Conservation (phyloP, 2,888 invertebrate genomes). For the Dryobotodes eremita region DNA sequence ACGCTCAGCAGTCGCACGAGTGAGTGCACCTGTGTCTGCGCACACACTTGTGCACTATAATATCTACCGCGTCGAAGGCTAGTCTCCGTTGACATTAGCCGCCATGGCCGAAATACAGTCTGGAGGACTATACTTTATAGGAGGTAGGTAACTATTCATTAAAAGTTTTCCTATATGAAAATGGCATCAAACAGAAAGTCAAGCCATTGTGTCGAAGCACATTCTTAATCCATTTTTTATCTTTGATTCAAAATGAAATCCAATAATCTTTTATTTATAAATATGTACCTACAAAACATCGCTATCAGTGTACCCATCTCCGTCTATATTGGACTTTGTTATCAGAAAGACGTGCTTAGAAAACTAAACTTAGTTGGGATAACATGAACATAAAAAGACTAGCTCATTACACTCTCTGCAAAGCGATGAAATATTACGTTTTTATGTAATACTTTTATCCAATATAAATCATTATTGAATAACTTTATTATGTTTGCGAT, state of each 20-base stretch:
- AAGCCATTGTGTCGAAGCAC: background rate
- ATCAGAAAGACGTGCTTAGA: conserved; percentile 73
- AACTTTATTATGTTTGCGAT: conserved; percentile 5
- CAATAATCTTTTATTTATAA: conserved; percentile 31
- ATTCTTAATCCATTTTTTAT: conserved; percentile 8
- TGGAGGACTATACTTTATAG: too few species aligned
- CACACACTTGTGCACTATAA: too few species aligned
- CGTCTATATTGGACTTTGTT: conserved; percentile 46
- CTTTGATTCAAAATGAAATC: conserved; percentile 20
- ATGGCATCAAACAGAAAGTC: background rate
- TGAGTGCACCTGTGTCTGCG: too few species aligned
- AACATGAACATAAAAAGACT: conserved; percentile 61
- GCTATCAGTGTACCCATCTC: conserved; percentile 58
- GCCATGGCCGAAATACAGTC: too few species aligned
- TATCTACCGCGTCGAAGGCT: too few species aligned
- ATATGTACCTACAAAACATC: conserved; percentile 21
- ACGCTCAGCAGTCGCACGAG: too few species aligned
- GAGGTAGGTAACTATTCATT: background rate
- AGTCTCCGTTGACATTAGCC: too few species aligned
- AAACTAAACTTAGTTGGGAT: conserved; percentile 70
- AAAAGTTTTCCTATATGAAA: background rate
- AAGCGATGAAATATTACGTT: conserved; percentile 45
- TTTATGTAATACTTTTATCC: conserved; percentile 20
- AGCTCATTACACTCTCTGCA: conserved; percentile 41
- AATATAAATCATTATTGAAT: conserved; percentile 7